These are phyloP conservation scores for Aratinga solstitialis DNA, from an alignment of 2,797 vertebrate genomes.

Conservation along the genomic window DNA sequence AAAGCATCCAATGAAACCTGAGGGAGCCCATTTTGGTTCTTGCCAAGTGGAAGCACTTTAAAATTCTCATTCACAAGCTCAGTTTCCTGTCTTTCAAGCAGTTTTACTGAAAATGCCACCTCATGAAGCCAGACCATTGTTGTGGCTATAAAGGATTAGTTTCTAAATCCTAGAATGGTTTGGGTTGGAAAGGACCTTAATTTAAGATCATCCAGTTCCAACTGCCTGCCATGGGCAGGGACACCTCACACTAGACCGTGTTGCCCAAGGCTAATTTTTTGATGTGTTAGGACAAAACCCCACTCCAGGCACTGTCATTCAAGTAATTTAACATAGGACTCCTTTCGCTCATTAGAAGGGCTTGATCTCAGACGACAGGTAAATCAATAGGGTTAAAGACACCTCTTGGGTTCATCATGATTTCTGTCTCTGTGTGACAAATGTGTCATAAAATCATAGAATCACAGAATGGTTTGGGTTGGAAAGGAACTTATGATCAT, in stretches of 20 bases:
- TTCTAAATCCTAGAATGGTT: background rate
- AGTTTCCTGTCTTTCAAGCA: background rate
- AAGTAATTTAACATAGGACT: background rate
- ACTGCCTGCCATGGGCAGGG: background rate
- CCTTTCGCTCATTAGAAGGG: background rate
- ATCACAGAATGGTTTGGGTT: background rate
- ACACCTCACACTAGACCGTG: background rate
- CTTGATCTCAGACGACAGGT: background rate
- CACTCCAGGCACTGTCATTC: background rate
- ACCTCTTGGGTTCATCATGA: background rate
- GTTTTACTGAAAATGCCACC: background rate
- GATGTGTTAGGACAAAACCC: background rate
- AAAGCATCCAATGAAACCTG: slow-evolving; percentile 1
- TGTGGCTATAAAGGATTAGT: background rate
- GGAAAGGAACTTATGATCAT: background rate
- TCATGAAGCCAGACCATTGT: background rate
- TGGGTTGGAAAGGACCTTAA: background rate
- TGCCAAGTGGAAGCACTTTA: slow-evolving; percentile 1
- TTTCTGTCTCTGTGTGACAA: background rate
- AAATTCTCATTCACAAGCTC: background rate
- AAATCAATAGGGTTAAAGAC: background rate
- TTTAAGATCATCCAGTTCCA: background rate
- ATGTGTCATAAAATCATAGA: background rate
- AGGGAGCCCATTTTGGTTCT: slow-evolving; percentile 19
- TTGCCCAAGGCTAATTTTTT: background rate